Percentiles rank a stretch among this genome's conserved stretches.
Evolutionary conservation across 2,888 invertebrate species (phyloP).

Genomic region (Xestia rhomboidea): DNA sequence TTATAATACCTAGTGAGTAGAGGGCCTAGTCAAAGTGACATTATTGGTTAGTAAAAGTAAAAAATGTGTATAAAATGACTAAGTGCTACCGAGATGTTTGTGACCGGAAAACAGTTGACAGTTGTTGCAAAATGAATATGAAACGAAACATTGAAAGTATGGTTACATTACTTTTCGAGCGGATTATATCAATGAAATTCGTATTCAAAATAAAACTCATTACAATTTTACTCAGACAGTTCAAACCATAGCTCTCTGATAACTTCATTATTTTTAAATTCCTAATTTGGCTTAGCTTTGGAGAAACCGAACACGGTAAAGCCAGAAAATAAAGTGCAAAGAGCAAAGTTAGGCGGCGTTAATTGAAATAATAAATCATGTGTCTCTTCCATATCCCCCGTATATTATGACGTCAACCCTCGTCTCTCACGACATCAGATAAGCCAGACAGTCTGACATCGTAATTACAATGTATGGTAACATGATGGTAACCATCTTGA

Average conservation of each 20-base stretch:
- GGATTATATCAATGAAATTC: not conserved
- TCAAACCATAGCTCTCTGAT: not conserved
- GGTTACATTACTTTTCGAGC: not conserved
- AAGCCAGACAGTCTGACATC: constrained; percentile 41
- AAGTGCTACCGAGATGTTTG: not conserved
- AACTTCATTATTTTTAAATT: not conserved
- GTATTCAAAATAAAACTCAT: not conserved
- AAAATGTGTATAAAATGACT: not conserved
- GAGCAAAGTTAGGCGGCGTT: constrained; percentile 13
- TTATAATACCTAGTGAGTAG: not conserved
- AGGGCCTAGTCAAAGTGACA: not conserved
- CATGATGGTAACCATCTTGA: constrained; percentile 41
- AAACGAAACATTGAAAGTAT: not conserved
- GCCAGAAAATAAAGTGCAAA: not conserved
- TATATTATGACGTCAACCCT: constrained; percentile 65
- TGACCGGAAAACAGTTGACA: not conserved
- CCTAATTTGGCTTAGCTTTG: not conserved
- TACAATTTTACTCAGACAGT: not conserved
- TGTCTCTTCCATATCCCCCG: constrained; percentile 45
- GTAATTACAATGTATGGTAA: constrained; percentile 48
- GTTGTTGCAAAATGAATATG: not conserved
- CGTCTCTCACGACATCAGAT: constrained; percentile 57
- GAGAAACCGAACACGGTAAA: not conserved
- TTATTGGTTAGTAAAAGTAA: not conserved
- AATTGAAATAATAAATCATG: constrained; percentile 66